Conservation (phyloP, 1,140 invertebrate species). For the Saccostrea glomerata region DNA sequence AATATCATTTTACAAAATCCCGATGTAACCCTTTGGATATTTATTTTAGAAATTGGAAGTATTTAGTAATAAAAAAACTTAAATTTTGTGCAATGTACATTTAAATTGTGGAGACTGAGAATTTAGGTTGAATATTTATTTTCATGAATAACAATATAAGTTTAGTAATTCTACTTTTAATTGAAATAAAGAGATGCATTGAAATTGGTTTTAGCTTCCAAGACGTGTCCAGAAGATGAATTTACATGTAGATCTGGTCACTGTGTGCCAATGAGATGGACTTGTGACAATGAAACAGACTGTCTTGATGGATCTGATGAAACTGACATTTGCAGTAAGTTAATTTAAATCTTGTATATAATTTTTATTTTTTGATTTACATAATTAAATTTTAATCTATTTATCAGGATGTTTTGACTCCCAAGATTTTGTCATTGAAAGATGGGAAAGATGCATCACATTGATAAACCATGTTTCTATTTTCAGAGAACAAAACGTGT, state of each 20-base stretch:
- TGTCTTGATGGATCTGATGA: constrained; percentile 90
- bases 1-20: not conserved
- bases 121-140: too few species aligned
- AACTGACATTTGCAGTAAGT: constrained; percentile 83
- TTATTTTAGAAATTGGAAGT: not conserved
- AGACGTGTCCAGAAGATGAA: constrained; percentile 61
- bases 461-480: not conserved
- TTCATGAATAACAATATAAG: too few species aligned
- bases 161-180: not conserved
- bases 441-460: too few species aligned
- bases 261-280: constrained; percentile 98
- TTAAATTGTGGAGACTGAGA: too few species aligned
- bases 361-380: not conserved
- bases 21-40: not conserved
- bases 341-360: not conserved
- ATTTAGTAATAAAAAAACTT: too few species aligned
- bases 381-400: not conserved
- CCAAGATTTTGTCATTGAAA: not conserved
- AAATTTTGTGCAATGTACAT: too few species aligned
- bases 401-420: not conserved
- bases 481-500: constrained; percentile 46
- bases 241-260: constrained; percentile 82
- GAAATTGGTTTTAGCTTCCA: constrained; percentile 1
- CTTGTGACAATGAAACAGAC: constrained; percentile 87
- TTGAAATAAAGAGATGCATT: not conserved